Evolutionary conservation across 1,140 invertebrate species (phyloP).

Genomic region (Sitophilus oryzae): DNA sequence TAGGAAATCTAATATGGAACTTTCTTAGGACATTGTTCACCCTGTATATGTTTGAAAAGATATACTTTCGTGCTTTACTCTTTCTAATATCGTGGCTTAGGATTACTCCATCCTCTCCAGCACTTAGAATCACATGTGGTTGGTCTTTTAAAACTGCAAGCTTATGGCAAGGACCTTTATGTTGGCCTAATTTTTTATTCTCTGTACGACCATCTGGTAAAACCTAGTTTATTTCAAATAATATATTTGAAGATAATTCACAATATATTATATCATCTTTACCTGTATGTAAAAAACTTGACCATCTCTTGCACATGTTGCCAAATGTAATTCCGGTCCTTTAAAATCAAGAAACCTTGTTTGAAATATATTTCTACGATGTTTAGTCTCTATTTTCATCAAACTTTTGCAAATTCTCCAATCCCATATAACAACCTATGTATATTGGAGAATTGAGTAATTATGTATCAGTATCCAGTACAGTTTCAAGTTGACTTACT

Average conservation of each 20-base stretch:
- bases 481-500: too few relatives aligned
- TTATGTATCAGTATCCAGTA: too few relatives aligned
- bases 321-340: slow-evolving; percentile 70
- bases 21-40: not conserved
- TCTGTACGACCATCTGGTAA: slow-evolving; percentile 44
- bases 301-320: slow-evolving; percentile 83
- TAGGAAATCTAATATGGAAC: too few relatives aligned
- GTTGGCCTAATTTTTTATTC: slow-evolving; percentile 60
- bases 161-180: slow-evolving; percentile 72
- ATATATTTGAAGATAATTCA: slow-evolving; percentile 2
- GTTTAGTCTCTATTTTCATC: slow-evolving; percentile 67
- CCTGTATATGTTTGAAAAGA: not conserved
- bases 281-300: slow-evolving; percentile 54
- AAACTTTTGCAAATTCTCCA: slow-evolving; percentile 68
- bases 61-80: slow-evolving; percentile 57
- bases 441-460: too few relatives aligned
- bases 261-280: not conserved
- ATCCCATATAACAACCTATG: slow-evolving; percentile 74
- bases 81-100: slow-evolving; percentile 76
- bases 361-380: slow-evolving; percentile 85
- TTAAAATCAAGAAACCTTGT: slow-evolving; percentile 60
- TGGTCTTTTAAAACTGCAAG: slow-evolving; percentile 65
- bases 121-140: slow-evolving; percentile 75
- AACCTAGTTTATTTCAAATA: slow-evolving; percentile 48
- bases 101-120: slow-evolving; percentile 82